Evolutionary conservation across 2,113 vertebrate species (phyloP).

Genomic region (Rhipidura dahli): DNA sequence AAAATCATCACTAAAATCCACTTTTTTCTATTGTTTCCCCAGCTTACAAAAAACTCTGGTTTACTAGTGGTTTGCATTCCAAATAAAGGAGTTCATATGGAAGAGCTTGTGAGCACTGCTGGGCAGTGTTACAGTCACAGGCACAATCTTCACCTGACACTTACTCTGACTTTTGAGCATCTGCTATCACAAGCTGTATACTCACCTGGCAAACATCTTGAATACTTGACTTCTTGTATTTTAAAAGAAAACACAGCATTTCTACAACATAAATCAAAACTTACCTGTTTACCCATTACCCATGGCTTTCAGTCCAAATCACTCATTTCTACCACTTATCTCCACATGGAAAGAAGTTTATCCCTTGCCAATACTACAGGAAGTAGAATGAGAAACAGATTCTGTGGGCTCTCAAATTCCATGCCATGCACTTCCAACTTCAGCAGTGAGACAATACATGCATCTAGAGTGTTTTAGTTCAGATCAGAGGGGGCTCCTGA

Average conservation of each 20-base stretch:
- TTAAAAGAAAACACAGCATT: neutral
- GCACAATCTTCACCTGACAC: neutral
- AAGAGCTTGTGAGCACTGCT: neutral
- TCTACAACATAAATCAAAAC: neutral
- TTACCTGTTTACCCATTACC: neutral
- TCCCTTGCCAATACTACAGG: neutral
- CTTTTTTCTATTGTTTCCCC: neutral
- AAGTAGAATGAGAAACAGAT: neutral
- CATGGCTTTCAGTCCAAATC: neutral
- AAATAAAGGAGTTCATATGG: neutral
- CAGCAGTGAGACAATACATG: rapidly evolving
- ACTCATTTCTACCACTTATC: neutral
- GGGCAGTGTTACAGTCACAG: neutral
- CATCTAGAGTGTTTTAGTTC: neutral
- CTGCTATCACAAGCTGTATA: neutral
- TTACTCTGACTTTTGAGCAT: neutral
- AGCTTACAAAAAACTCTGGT: neutral
- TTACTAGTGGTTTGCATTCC: neutral
- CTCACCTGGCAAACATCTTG: neutral
- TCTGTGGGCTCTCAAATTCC: neutral
- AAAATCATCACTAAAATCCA: neutral
- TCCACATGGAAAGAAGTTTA: neutral
- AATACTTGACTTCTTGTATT: neutral
- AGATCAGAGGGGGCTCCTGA: neutral
- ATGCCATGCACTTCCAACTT: neutral